A percentile compares a stretch with the other conserved stretches of the same genome.
These are phyloP conservation scores for Plectus sambesii DNA, from an alignment of 1,140 invertebrate genomes.

Conservation along the genomic window DNA sequence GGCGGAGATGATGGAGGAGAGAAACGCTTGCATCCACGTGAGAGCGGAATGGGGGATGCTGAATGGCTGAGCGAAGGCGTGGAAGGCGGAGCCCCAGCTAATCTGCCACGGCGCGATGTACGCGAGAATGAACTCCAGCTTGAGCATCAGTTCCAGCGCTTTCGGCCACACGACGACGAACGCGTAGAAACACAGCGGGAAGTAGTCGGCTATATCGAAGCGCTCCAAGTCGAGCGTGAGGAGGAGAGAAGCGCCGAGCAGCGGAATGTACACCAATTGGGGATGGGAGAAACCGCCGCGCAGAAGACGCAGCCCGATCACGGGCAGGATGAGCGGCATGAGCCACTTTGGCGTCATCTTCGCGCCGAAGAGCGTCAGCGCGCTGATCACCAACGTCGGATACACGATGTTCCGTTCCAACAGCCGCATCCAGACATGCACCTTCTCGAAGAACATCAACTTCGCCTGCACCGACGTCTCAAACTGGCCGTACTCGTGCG, in stretches of 20 bases:
- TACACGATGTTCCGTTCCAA: constrained; percentile 82
- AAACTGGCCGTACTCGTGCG: constrained; percentile 73
- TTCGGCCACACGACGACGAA: constrained; percentile 37
- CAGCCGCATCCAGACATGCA: constrained; percentile 79
- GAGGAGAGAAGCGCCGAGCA: constrained; percentile 78
- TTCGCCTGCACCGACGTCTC: constrained; percentile 55
- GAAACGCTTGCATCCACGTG: constrained; percentile 81
- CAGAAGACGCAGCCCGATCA: constrained; percentile 49
- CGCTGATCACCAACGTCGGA: constrained; percentile 71
- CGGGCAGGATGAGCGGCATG: constrained; percentile 15
- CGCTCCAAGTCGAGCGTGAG: constrained; percentile 67
- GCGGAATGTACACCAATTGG: constrained; percentile 75
- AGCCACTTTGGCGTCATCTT: constrained; percentile 20
- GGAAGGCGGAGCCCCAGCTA: constrained; percentile 97
- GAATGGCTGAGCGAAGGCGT: constrained; percentile 97
- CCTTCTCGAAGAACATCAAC: constrained; percentile 63
- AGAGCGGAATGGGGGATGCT: constrained; percentile 95
- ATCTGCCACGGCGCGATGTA: constrained; percentile 99
- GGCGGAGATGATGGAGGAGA: constrained; percentile 81
- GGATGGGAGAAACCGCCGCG: constrained; percentile 81
- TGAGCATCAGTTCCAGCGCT: constrained; percentile 51
- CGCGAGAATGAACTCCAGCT: constrained; percentile 85
- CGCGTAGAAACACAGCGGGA: constrained; percentile 27
- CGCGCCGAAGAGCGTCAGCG: constrained; percentile 51
- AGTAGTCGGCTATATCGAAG: no score